Percentiles rank a stretch among this genome's conserved stretches.
Evolutionary conservation across 2,797 vertebrate species (phyloP).

Genomic region (Pangasius macronema): DNA sequence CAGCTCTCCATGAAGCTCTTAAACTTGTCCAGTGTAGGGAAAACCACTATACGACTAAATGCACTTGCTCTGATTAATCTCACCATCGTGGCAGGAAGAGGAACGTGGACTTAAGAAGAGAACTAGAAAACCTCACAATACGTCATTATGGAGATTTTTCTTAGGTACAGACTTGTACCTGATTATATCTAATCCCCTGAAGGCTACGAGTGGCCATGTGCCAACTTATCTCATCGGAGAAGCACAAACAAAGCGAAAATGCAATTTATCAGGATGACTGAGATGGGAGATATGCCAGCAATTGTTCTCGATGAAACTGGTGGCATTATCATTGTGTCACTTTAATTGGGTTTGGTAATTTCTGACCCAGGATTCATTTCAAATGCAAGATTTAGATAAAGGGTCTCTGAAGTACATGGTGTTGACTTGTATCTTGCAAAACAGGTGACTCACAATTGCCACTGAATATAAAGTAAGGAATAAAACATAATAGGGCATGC

Average conservation of each 20-base stretch:
- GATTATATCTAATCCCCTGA: constrained; percentile 40
- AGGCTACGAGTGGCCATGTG: constrained; percentile 45
- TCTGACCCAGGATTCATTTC: constrained; percentile 25
- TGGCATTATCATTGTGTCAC: constrained; percentile 24
- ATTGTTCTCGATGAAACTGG: not conserved
- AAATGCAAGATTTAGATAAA: constrained; percentile 4
- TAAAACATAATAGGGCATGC: not conserved
- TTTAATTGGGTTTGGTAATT: constrained; percentile 11
- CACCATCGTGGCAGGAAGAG: constrained; percentile 26
- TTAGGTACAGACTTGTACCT: constrained; percentile 58
- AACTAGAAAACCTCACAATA: not conserved
- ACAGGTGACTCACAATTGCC: not conserved
- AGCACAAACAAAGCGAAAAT: constrained; percentile 58
- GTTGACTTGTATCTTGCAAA: not conserved
- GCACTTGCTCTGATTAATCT: constrained; percentile 44
- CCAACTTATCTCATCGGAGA: constrained; percentile 64
- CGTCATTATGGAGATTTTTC: constrained; percentile 48
- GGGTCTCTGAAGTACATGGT: constrained; percentile 6
- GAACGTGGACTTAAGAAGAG: not conserved
- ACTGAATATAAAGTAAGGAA: not conserved
- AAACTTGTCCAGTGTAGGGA: constrained; percentile 17
- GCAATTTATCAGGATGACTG: constrained; percentile 48
- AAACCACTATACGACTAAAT: constrained; percentile 20
- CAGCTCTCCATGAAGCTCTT: constrained; percentile 32
- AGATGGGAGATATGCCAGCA: constrained; percentile 53